These are phyloP conservation scores for Lytechinus variegatus DNA, from an alignment of 35 echinoderm and acorn worm species.

Conservation along the genomic window DNA sequence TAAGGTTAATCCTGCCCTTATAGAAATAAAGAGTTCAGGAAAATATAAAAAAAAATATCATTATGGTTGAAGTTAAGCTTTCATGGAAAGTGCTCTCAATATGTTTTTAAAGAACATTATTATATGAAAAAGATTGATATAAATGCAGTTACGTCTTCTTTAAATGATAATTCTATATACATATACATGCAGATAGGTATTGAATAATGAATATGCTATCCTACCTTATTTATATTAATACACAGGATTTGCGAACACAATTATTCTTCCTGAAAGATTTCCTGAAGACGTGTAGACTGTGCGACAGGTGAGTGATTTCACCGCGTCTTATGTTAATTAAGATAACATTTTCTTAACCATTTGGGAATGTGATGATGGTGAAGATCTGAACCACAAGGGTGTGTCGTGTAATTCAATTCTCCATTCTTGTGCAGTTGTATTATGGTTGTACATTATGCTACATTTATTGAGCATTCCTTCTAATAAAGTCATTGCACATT, in stretches of 20 bases:
- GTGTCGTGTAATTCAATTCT: neutral
- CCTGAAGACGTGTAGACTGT: conserved; percentile 84
- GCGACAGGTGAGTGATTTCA: conserved; percentile 72
- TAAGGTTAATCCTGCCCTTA: conserved; percentile 43
- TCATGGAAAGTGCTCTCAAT: no score
- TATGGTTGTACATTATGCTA: neutral
- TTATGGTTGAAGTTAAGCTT: no score
- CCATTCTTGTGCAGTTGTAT: neutral
- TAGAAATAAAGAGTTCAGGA: no score
- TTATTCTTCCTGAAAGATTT: conserved; percentile 95
- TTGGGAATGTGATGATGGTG: neutral
- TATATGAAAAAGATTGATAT: no score
- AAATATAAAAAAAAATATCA: no score
- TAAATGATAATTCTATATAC: no score
- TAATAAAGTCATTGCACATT: no score
- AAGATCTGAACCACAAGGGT: neutral
- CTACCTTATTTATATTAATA: neutral
- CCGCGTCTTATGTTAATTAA: neutral
- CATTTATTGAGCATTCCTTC: neutral
- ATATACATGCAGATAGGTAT: no score
- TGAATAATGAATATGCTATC: no score
- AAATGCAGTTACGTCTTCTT: no score
- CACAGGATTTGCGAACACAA: conserved; percentile 84
- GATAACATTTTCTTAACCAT: neutral
- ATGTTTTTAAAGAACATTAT: no score